Evolutionary conservation across 2,113 vertebrate genomes (phyloP), one percentile per base, ranked within the genome.

Genomic region (Prionailurus viverrinus): DNA sequence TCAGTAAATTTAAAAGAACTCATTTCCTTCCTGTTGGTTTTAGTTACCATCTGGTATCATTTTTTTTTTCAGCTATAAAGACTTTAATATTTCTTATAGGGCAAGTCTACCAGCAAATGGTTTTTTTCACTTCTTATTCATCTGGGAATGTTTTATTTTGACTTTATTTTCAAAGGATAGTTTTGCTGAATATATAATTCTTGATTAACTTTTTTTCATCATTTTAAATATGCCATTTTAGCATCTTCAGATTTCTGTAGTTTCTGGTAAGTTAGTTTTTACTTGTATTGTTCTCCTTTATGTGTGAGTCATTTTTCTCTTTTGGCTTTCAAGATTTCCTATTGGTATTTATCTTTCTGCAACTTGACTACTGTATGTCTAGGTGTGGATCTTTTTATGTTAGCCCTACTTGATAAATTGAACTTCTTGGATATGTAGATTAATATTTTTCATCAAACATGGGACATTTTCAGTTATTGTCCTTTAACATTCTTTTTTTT

Each of bases 111-210:
- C 53, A 45, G 53, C 41, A 69, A 45, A n/a, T 69, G 18, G 31
- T 90, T 76, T 96, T 97, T 55, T 53, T 92, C 89, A 88, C 33
- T 82, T 89, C 74, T 69, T 88, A 3, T 92, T 84, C 21, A 27
- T 89, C 65, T 95, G 39, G 39, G 45, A 58, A 91, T 33, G 23
- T 81, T 94, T 87, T 74, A 76, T 82, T 91, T 91, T 58, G 55
- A 87, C 86, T 96, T 74, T 73, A 89, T 74, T 73, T 89, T 48
- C 53, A 27, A 84, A 89, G 48, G 51, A 79, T 53, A 76, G 13
- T 88, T 94, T 80, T 92, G n/a, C 55, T 61, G 31, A 29, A 53
- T 81, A 29, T 61, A 61, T 69, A 74, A 81, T 80, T 81, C 48
- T 55, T 96, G 10, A 55, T 92, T 51, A 76, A 51, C 31, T 65